phyloP scores from a whole-genome alignment of 1,140 invertebrate genomes.

The fruit fly (Drosophila melanogaster) region DNA sequence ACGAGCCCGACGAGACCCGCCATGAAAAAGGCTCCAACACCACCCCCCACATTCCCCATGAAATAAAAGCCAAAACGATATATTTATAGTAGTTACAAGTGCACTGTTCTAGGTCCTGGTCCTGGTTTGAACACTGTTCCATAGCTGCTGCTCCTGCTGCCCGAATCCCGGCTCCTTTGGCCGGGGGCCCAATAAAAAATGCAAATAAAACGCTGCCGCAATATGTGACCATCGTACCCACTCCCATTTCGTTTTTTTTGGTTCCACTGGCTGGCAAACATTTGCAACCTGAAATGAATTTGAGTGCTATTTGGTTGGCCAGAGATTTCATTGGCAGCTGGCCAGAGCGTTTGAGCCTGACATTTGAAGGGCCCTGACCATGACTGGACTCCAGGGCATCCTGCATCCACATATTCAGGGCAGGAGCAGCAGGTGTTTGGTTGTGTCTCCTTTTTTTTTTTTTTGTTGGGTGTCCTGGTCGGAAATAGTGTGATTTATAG shows the following conservation, averaged over 20 bases:
- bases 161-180: not conserved
- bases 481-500: slow-evolving; percentile 76
- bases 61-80: slow-evolving; percentile 67
- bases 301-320: slow-evolving; percentile 79
- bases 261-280: slow-evolving; percentile 42
- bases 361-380: slow-evolving; percentile 48
- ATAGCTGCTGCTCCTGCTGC: not conserved
- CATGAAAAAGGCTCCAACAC: slow-evolving; percentile 2
- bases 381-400: slow-evolving; percentile 15
- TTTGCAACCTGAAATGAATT: slow-evolving; percentile 76
- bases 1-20: slow-evolving; percentile 8
- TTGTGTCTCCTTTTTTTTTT: slow-evolving; percentile 30
- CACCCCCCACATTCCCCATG: not conserved
- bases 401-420: not conserved
- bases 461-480: too few relatives aligned
- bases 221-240: slow-evolving; percentile 59
- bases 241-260: not conserved
- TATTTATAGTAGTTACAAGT: slow-evolving; percentile 67
- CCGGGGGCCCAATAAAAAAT: slow-evolving; percentile 70
- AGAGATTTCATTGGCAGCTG: slow-evolving; percentile 78
- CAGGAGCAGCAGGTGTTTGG: slow-evolving; percentile 71
- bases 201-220: slow-evolving; percentile 74
- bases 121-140: not conserved
- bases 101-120: slow-evolving; percentile 15
- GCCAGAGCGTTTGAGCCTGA: slow-evolving; percentile 43